phyloP scores from a whole-genome alignment of 2,113 vertebrate genomes.

The Sebastes fasciatus region DNA sequence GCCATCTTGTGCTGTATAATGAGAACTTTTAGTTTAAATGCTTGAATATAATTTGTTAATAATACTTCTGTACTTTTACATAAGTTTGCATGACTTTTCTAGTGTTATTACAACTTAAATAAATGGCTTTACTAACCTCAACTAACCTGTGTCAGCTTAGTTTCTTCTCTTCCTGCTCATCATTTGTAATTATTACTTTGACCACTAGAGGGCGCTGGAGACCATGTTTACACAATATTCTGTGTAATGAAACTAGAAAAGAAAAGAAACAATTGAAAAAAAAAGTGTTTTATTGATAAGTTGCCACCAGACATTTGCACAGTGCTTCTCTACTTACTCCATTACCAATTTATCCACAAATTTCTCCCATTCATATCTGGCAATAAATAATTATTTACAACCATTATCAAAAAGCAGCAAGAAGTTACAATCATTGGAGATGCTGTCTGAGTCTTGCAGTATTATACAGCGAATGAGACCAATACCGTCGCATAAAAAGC shows the following conservation, averaged over 20 bases:
- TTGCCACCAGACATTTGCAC: slow-evolving; percentile 46
- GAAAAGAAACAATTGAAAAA: slow-evolving; percentile 4
- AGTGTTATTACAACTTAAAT: background rate
- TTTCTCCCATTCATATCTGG: slow-evolving; percentile 66
- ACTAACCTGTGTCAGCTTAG: background rate
- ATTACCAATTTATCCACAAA: slow-evolving; percentile 27
- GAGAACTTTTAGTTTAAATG: background rate
- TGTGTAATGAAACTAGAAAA: background rate
- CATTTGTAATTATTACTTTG: background rate
- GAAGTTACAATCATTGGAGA: slow-evolving; percentile 52
- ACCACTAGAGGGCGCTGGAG: slow-evolving; percentile 58
- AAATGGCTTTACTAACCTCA: background rate
- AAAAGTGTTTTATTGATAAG: slow-evolving; percentile 62
- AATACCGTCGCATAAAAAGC: slow-evolving; percentile 61
- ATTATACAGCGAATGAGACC: slow-evolving; percentile 56
- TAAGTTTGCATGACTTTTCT: background rate
- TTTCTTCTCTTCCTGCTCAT: background rate
- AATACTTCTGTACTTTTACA: background rate
- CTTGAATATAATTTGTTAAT: background rate
- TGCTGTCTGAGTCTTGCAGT: slow-evolving; percentile 75
- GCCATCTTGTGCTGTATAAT: background rate
- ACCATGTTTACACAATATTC: slow-evolving; percentile 14
- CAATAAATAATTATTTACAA: slow-evolving; percentile 99
- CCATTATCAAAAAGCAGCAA: slow-evolving; percentile 81
- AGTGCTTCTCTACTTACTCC: slow-evolving; percentile 6